Percentiles rank a stretch among this genome's conserved stretches.
Evolutionary conservation across 2,113 vertebrate species (phyloP).

Genomic region (Bufo bufo): DNA sequence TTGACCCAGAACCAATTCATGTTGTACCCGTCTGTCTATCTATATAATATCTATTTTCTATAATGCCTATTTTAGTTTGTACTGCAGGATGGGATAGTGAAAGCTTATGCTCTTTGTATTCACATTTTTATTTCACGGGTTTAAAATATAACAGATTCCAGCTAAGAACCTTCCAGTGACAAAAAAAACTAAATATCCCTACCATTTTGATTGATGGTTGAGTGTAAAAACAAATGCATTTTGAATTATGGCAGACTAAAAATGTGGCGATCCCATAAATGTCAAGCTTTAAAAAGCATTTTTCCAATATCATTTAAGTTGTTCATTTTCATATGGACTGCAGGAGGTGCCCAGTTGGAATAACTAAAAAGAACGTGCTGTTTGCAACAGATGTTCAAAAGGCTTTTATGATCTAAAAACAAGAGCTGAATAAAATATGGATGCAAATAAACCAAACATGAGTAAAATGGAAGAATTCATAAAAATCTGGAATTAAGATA

Average conservation of each 20-base stretch:
- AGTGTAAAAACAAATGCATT: conserved; percentile 47
- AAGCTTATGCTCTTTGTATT: conserved; percentile 7
- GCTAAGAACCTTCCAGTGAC: not conserved
- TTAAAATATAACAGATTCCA: conserved; percentile 42
- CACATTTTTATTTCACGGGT: not conserved
- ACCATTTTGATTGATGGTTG: conserved; percentile 44
- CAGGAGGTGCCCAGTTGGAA: conserved; percentile 53
- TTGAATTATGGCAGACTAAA: conserved; percentile 42
- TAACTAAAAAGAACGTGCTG: conserved; percentile 36
- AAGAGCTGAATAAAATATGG: conserved; percentile 39
- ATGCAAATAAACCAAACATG: conserved; percentile 39
- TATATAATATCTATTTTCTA: too few relatives aligned
- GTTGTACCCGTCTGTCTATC: too few relatives aligned
- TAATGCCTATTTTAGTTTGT: not conserved
- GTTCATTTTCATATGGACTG: conserved; percentile 43
- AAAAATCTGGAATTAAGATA: not conserved
- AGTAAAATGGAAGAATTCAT: conserved; percentile 35
- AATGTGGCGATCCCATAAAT: conserved; percentile 45
- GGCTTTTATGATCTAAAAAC: conserved; percentile 44
- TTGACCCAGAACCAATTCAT: too few relatives aligned
- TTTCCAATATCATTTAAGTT: conserved; percentile 34
- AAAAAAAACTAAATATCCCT: not conserved
- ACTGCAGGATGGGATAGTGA: not conserved
- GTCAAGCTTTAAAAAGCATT: conserved; percentile 50
- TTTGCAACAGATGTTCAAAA: conserved; percentile 43